These are phyloP conservation scores for Paedocypris sp. DNA, from an alignment of 2,113 vertebrate species.

Conservation along the genomic window DNA sequence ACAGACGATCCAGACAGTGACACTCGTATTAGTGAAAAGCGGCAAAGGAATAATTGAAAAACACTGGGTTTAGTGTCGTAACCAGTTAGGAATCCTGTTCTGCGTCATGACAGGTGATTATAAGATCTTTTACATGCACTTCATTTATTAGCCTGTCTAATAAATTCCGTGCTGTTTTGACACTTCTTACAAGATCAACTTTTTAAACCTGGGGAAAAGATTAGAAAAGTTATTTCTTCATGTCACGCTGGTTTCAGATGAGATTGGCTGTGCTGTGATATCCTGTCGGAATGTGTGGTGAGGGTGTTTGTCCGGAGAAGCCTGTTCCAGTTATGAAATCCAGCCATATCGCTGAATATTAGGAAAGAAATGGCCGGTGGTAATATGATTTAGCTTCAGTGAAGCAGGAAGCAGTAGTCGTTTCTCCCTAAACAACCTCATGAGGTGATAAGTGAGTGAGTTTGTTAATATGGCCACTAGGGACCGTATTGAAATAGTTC, in stretches of 20 bases:
- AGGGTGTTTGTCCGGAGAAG: constrained; percentile 22
- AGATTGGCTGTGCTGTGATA: not conserved
- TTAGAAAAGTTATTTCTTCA: not conserved
- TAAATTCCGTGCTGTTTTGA: not conserved
- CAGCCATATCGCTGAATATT: constrained; percentile 1
- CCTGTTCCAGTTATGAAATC: constrained; percentile 21
- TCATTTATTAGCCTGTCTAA: constrained; percentile 1
- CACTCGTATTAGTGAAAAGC: no score
- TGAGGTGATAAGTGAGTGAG: no score
- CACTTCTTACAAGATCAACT: not conserved
- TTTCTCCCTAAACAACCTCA: constrained; percentile 11
- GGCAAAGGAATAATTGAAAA: not conserved
- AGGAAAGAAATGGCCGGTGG: not conserved
- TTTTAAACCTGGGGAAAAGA: not conserved
- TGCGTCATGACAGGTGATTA: not conserved
- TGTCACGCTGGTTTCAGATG: not conserved
- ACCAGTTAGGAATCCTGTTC: not conserved
- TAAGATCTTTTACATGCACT: constrained; percentile 7
- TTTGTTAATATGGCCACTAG: no score
- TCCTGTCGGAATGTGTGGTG: not conserved
- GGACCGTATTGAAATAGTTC: no score
- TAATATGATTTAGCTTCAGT: constrained; percentile 19
- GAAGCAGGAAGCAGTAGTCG: not conserved
- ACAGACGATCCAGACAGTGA: no score
- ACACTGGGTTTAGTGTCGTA: not conserved